Conservation (phyloP, 2,113 vertebrate species). For the Galeopterus variegatus region DNA sequence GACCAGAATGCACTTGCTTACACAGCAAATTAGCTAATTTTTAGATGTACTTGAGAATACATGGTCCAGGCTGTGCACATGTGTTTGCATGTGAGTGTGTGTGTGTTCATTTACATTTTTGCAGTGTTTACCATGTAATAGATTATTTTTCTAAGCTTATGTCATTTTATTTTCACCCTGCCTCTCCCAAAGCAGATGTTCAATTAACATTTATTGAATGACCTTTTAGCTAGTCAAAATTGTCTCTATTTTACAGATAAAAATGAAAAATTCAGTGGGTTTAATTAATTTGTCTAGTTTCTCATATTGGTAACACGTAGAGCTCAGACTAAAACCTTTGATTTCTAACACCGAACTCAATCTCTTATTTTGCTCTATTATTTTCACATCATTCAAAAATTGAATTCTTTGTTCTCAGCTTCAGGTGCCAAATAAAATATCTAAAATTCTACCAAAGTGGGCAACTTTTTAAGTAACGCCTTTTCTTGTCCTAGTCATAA, state of each 20-base stretch:
- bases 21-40: neutral
- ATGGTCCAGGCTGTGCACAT: too few relatives aligned
- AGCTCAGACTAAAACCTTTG: neutral
- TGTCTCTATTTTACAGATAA: neutral
- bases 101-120: neutral
- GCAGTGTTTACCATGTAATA: neutral
- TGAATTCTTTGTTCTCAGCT: neutral
- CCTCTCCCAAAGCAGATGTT: neutral
- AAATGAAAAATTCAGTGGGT: neutral
- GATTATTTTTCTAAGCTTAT: neutral
- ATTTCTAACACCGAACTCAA: neutral
- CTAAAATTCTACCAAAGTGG: neutral
- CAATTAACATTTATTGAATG: neutral
- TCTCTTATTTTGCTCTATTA: neutral
- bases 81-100: neutral
- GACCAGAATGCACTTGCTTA: neutral
- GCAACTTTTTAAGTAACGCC: constrained; percentile 16
- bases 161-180: neutral
- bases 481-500: neutral
- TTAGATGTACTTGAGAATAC: neutral
- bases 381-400: neutral
- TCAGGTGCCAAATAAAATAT: neutral
- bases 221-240: neutral
- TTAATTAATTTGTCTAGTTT: constrained; percentile 1
- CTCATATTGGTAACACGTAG: neutral